Evolutionary conservation across 2,113 vertebrate species (phyloP).

Genomic region (Eptesicus fuscus): DNA sequence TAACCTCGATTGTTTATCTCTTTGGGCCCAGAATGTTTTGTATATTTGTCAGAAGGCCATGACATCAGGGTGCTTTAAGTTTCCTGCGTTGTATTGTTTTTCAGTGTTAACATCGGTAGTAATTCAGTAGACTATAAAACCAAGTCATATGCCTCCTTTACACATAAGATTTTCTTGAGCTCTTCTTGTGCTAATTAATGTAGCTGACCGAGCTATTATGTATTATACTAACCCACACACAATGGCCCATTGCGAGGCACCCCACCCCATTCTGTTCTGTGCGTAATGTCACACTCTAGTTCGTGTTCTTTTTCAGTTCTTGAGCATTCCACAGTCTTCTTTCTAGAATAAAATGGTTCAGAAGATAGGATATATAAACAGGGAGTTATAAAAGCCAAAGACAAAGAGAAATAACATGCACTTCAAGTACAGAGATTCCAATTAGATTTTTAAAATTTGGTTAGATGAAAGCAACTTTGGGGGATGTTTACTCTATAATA

Average conservation of each 20-base stretch:
- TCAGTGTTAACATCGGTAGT: neutral
- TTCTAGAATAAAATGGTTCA: constrained; percentile 33
- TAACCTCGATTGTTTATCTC: constrained; percentile 37
- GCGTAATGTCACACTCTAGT: neutral
- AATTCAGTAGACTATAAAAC: constrained; percentile 29
- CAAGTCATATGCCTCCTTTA: constrained; percentile 5
- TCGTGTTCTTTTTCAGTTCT: constrained; percentile 19
- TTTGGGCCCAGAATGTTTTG: neutral
- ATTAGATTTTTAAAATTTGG: constrained; percentile 35
- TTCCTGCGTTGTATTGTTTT: constrained; percentile 34
- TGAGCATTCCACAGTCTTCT: neutral
- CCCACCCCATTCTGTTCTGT: neutral
- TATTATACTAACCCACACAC: neutral
- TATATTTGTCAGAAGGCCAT: neutral
- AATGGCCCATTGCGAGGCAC: neutral
- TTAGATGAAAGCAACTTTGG: neutral
- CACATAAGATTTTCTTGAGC: neutral
- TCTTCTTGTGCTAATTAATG: constrained; percentile 4
- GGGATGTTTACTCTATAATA: neutral
- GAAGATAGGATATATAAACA: neutral
- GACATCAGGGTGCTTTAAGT: neutral
- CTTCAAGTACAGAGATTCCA: neutral
- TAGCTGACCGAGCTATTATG: neutral
- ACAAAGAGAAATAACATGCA: constrained; percentile 35
- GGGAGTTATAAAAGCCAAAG: neutral